phyloP scores from a whole-genome alignment of 2,888 invertebrate species.

The Tachystola acroxantha region DNA sequence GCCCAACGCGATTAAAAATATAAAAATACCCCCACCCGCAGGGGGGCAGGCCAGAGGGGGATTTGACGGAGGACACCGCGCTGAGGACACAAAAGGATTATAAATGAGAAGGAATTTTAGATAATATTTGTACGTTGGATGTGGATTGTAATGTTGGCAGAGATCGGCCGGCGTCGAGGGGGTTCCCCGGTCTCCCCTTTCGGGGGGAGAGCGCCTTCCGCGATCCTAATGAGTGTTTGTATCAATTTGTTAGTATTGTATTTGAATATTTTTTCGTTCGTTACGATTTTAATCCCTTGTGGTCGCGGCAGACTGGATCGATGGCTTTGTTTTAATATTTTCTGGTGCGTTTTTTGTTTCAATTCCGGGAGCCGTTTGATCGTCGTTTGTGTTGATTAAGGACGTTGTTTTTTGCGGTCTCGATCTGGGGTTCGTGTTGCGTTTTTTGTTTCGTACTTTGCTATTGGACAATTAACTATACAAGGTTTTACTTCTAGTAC shows the following conservation, averaged over 20 bases:
- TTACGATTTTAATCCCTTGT: conserved; percentile 74
- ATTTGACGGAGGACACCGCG: conserved; percentile 76
- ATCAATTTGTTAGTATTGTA: conserved; percentile 79
- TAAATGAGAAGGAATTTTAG: conserved; percentile 80
- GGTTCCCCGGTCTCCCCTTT: conserved; percentile 22
- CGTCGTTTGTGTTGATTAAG: conserved; percentile 63
- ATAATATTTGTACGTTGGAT: conserved; percentile 78
- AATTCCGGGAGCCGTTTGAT: conserved; percentile 55
- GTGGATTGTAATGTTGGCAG: conserved; percentile 74
- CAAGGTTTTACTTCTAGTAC: no score
- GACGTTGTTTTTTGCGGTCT: conserved; percentile 41
- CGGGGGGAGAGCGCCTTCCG: conserved; percentile 49
- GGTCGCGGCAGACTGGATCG: conserved; percentile 61
- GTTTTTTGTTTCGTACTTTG: background rate
- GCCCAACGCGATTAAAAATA: conserved; percentile 79
- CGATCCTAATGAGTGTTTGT: conserved; percentile 77
- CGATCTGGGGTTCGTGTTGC: conserved; percentile 14
- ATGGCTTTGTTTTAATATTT: conserved; percentile 62
- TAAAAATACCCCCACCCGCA: conserved; percentile 70
- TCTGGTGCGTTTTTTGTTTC: conserved; percentile 42
- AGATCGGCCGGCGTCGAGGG: conserved; percentile 43
- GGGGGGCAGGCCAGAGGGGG: conserved; percentile 19
- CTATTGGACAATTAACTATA: background rate
- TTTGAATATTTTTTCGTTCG: conserved; percentile 77
- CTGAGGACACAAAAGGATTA: conserved; percentile 79